Percentiles rank a stretch among this genome's conserved stretches.
phyloP scores from a whole-genome alignment of 1,140 invertebrate genomes.

The Bombus superbus region DNA sequence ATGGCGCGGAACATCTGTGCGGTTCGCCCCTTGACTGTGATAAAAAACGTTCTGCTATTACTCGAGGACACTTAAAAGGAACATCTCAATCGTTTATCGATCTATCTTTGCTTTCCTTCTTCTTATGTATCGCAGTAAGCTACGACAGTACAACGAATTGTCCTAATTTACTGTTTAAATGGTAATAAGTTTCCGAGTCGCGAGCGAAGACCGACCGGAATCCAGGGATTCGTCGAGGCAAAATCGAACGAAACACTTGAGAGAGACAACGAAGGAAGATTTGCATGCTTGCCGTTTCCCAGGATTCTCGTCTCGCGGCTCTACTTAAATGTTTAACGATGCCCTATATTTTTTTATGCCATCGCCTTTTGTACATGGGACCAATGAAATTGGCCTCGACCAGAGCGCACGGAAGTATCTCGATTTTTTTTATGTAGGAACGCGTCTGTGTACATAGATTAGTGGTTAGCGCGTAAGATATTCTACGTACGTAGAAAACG shows the following conservation, averaged over 20 bases:
- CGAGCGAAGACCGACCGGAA: neutral
- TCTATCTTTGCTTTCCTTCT: neutral
- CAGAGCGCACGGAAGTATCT: constrained; percentile 65
- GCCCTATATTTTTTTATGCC: constrained; percentile 54
- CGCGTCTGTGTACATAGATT: constrained; percentile 75
- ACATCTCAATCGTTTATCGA: constrained; percentile 45
- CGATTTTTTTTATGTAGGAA: constrained; percentile 63
- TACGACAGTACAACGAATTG: constrained; percentile 54
- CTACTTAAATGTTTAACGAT: constrained; percentile 43
- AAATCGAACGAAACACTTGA: neutral
- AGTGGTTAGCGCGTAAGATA: constrained; percentile 61
- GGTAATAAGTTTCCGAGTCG: constrained; percentile 1
- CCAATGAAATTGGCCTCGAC: constrained; percentile 73
- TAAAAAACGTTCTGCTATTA: constrained; percentile 74
- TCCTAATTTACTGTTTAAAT: constrained; percentile 56
- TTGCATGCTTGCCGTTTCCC: neutral
- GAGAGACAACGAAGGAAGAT: neutral
- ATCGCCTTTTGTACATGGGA: constrained; percentile 61
- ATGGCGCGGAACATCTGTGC: constrained; percentile 52
- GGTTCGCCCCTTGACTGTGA: constrained; percentile 80
- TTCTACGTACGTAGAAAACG: constrained; percentile 68
- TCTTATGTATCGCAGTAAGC: constrained; percentile 34
- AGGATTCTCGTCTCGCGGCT: constrained; percentile 33
- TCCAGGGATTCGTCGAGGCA: neutral
- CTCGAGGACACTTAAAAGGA: constrained; percentile 67